Evolutionary conservation across 2,113 vertebrate species (phyloP).

Genomic region (Acanthochromis polyacanthus): DNA sequence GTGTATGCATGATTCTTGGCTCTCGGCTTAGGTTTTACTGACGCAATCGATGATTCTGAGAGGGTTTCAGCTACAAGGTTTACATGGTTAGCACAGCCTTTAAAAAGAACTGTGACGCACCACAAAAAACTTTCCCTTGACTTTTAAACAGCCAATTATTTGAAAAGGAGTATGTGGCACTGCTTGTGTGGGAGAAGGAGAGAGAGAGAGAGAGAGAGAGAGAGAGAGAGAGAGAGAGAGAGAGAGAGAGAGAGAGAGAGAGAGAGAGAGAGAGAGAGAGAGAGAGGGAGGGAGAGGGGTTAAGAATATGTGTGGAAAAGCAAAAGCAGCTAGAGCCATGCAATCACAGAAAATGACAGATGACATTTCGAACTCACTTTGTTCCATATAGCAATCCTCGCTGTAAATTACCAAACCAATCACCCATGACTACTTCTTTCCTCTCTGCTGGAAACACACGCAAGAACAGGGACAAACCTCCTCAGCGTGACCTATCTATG

Average conservation of each 20-base stretch:
- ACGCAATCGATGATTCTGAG: conserved; percentile 42
- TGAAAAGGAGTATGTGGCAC: conserved; percentile 16
- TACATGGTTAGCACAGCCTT: conserved; percentile 25
- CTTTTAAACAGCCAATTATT: conserved; percentile 45
- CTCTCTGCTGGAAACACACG: conserved; percentile 18
- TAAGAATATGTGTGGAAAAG: conserved; percentile 46
- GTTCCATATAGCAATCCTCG: conserved; percentile 46
- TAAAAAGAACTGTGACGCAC: conserved; percentile 30
- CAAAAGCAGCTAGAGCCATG: conserved; percentile 45
- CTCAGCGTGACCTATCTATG: conserved; percentile 24
- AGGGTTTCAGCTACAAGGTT: conserved; percentile 27
- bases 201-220: background rate
- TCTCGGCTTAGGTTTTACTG: conserved; percentile 30
- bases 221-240: background rate
- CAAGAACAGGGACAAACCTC: conserved; percentile 16
- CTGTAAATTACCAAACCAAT: conserved; percentile 69
- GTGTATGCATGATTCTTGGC: background rate
- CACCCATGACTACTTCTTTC: conserved; percentile 41
- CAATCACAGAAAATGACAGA: conserved; percentile 69
- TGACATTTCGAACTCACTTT: conserved; percentile 73
- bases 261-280: too few species aligned
- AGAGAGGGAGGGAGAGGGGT: background rate
- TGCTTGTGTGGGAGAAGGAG: conserved; percentile 1
- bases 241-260: background rate
- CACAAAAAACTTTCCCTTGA: conserved; percentile 49